phyloP scores from a whole-genome alignment of 2,888 invertebrate genomes.

The Exephanes ischioxanthus region DNA sequence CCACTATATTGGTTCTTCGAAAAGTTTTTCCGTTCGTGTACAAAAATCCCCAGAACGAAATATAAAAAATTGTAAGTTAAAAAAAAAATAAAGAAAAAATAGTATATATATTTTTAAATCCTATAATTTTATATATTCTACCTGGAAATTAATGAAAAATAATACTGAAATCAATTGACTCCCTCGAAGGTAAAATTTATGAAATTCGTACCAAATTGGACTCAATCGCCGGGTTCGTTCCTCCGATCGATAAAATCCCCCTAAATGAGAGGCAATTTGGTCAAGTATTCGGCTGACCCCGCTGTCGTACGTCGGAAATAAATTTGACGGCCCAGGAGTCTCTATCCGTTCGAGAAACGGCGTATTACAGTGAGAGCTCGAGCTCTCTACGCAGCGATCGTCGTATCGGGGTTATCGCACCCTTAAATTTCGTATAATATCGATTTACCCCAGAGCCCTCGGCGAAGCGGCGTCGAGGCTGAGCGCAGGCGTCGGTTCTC shows the following conservation, averaged over 20 bases:
- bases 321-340: background rate
- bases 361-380: background rate
- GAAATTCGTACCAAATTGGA: too few species aligned
- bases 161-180: too few species aligned
- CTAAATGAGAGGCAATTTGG: background rate
- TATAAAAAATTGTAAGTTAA: too few species aligned
- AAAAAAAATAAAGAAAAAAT: too few species aligned
- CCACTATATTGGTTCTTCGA: too few species aligned
- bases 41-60: too few species aligned
- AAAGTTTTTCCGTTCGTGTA: too few species aligned
- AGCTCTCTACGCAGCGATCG: background rate
- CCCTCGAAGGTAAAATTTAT: too few species aligned
- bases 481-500: conserved; percentile 71
- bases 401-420: conserved; percentile 55
- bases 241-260: background rate
- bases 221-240: background rate
- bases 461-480: conserved; percentile 11
- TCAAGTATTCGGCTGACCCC: background rate
- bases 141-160: too few species aligned
- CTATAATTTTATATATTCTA: too few species aligned
- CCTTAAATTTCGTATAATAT: conserved; percentile 72
- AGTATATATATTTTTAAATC: too few species aligned
- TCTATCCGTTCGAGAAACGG: background rate
- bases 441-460: conserved; percentile 72
- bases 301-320: background rate